Percentiles rank a stretch among this genome's conserved stretches.
Evolutionary conservation across 2,113 vertebrate genomes (phyloP).

Genomic region (Egretta garzetta): DNA sequence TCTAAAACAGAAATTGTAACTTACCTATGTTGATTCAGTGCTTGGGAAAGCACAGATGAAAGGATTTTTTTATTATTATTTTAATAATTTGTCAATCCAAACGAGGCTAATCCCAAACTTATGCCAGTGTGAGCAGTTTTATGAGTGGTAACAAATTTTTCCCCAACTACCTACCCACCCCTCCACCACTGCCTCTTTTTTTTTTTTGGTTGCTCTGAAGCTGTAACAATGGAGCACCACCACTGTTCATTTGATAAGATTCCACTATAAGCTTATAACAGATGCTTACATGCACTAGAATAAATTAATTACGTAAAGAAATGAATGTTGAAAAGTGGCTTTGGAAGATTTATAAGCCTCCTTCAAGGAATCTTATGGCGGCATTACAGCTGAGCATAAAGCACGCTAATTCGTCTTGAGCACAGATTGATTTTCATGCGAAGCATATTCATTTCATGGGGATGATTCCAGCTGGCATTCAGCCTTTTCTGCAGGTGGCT

Average conservation of each 20-base stretch:
- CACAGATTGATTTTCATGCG: background rate
- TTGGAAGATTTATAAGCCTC: background rate
- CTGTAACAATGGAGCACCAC: background rate
- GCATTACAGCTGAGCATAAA: background rate
- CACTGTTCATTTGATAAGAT: background rate
- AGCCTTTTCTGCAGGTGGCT: background rate
- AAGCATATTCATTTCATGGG: background rate
- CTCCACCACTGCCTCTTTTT: background rate
- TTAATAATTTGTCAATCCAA: background rate
- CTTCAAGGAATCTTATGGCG: background rate
- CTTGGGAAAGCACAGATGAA: background rate
- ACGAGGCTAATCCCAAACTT: background rate
- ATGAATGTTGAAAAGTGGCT: background rate
- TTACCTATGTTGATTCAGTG: background rate
- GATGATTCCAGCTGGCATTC: background rate
- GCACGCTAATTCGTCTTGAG: background rate
- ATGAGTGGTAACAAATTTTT: background rate
- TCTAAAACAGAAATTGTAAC: background rate
- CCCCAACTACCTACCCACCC: background rate
- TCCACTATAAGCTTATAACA: background rate
- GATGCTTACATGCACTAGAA: background rate
- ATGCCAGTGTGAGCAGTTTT: background rate
- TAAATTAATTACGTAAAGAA: background rate
- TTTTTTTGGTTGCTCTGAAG: background rate
- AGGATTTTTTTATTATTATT: background rate